phyloP scores from a whole-genome alignment of 2,888 invertebrate species.

The Leptinotarsa tumamoca region DNA sequence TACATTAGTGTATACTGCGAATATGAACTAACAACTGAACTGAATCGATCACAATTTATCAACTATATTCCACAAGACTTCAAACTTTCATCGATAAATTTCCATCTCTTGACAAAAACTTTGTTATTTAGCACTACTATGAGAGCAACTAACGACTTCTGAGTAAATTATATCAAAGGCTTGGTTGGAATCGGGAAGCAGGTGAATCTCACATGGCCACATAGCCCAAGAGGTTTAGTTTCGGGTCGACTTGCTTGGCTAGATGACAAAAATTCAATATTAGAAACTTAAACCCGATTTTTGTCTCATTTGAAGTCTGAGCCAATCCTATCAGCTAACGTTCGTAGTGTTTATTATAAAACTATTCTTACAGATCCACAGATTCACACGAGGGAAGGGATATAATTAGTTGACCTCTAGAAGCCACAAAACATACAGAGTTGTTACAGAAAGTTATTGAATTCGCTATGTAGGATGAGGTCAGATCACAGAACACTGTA shows the following conservation, averaged over 20 bases:
- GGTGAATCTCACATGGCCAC: constrained; percentile 90
- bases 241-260: constrained; percentile 85
- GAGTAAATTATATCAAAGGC: constrained; percentile 75
- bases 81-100: too few species aligned
- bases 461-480: constrained; percentile 89
- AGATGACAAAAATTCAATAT: constrained; percentile 81
- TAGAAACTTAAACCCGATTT: constrained; percentile 77
- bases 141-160: constrained; percentile 69
- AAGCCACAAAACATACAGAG: constrained; percentile 79
- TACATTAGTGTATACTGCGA: neutral
- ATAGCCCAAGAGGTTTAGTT: constrained; percentile 84
- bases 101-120: too few species aligned
- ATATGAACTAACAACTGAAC: neutral
- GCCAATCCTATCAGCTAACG: constrained; percentile 77
- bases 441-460: constrained; percentile 81
- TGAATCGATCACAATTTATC: neutral
- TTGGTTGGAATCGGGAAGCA: constrained; percentile 86
- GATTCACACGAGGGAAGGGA: constrained; percentile 95
- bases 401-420: constrained; percentile 87
- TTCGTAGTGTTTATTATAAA: constrained; percentile 86
- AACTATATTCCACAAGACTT: neutral
- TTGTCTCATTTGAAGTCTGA: constrained; percentile 76
- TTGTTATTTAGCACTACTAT: too few species aligned
- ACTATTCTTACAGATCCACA: constrained; percentile 84
- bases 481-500: constrained; percentile 90